Percentiles rank a stretch among this genome's conserved stretches.
Conservation (phyloP, 2,888 invertebrate genomes). For the Ornithoptera priamus region DNA sequence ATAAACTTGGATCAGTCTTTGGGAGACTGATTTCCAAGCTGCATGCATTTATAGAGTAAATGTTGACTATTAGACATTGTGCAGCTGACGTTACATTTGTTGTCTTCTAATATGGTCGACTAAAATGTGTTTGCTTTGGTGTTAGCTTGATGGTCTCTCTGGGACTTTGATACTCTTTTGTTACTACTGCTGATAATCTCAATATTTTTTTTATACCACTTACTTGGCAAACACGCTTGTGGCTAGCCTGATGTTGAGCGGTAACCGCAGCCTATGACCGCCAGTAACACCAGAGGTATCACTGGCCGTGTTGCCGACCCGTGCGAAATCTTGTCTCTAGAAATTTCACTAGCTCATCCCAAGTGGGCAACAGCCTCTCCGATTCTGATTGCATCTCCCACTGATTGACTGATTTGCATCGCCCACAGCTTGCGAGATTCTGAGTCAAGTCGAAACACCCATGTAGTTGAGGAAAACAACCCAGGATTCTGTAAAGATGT, state of each 20-base stretch:
- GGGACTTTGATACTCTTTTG: background rate
- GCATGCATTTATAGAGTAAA: background rate
- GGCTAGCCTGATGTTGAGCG: too few relatives aligned
- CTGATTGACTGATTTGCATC: background rate
- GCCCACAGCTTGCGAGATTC: conserved; percentile 5
- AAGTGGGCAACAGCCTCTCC: background rate
- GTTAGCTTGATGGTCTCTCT: background rate
- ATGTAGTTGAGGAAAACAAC: background rate
- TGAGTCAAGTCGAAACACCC: background rate
- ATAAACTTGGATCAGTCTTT: background rate
- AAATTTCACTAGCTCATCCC: conserved; percentile 2
- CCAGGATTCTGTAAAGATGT: background rate
- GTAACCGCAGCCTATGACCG: too few relatives aligned
- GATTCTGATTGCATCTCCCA: too few relatives aligned
- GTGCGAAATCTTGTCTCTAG: conserved; percentile 2
- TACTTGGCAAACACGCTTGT: too few relatives aligned
- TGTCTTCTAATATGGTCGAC: background rate
- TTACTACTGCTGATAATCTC: background rate
- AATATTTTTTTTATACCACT: too few relatives aligned
- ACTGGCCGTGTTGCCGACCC: too few relatives aligned
- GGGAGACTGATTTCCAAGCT: background rate
- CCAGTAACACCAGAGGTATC: too few relatives aligned
- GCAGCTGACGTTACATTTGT: background rate
- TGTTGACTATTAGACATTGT: background rate
- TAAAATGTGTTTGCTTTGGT: background rate